Evolutionary conservation across 2,888 invertebrate genomes (phyloP), one percentile per base, ranked within the genome.

Genomic region (Dorcus hopei): DNA sequence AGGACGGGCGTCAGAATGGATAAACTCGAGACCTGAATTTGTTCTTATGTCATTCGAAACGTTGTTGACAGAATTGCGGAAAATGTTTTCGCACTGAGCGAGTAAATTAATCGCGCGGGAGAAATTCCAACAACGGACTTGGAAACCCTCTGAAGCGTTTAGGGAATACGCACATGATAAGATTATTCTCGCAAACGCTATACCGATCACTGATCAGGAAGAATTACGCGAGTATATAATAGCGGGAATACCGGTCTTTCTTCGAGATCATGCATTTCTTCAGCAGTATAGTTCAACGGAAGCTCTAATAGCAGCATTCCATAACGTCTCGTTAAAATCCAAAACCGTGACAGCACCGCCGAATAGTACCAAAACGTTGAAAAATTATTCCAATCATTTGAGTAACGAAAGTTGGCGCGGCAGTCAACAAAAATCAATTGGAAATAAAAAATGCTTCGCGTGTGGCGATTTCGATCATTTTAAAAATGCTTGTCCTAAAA

Each of bases 401-500:
- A 41, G n/a, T 41, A 41, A 11, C 41, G 41, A 41, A n/a, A 2
- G 5, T 41, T n/a, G 3, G 41, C 41, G 41, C 11, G 11, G 5
- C n/a, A 41, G 41, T 9, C 19, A 2, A 19, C 19, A 41, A 41
- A 11, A 41, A 11, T 11, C 3, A 4, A 4, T 41, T 41, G 41
- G 9, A 41, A 41, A 41, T 9, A 41, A 41, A 5, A 49, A 61
- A 42, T 67, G 65, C 55, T 64, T 54, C 49, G 61, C 59, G 52
- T 65, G 58, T 47, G 64, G 59, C 39, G 33, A 49, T 19, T 45
- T 19, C 23, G 62, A 55, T 11, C 62, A 65, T 47, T 26, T 55
- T 42, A 61, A 61, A 41, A 57, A 38, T 19, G 19, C 19, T 19
- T 19, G 19, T 19, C 19, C 19, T 19, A 19, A 2, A 19, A 19